Conservation (phyloP, 2,113 vertebrate genomes). For the Apistogramma diplotaenia region DNA sequence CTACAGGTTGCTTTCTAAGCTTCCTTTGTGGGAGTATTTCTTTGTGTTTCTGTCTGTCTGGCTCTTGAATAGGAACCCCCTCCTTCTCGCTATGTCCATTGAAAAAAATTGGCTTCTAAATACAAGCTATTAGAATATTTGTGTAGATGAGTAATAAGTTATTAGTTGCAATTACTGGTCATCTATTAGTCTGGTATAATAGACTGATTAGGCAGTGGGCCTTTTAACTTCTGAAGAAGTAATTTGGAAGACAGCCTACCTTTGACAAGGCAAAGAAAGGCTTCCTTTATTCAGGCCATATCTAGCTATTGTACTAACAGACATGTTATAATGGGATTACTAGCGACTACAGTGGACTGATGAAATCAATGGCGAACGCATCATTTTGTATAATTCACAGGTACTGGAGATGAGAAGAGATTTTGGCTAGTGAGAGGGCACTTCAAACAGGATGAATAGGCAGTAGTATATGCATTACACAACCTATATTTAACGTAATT, state of each 20-base stretch:
- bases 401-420: conserved; percentile 70
- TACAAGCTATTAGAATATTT: conserved; percentile 85
- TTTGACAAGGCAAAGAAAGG: conserved; percentile 79
- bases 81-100: conserved; percentile 70
- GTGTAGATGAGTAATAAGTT: conserved; percentile 83
- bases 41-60: conserved; percentile 76
- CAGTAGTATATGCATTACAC: conserved; percentile 41
- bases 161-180: conserved; percentile 87
- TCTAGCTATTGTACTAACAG: conserved; percentile 79
- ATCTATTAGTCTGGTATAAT: conserved; percentile 82
- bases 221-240: conserved; percentile 84
- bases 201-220: conserved; percentile 77
- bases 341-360: conserved; percentile 73
- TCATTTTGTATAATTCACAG: conserved; percentile 76
- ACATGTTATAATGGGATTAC: conserved; percentile 81
- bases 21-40: conserved; percentile 77
- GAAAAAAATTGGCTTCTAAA: conserved; percentile 81
- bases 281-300: conserved; percentile 76
- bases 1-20: conserved; percentile 83
- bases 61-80: conserved; percentile 72
- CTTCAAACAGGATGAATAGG: conserved; percentile 65
- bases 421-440: conserved; percentile 67
- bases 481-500: conserved; percentile 69
- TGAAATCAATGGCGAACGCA: conserved; percentile 71
- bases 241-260: conserved; percentile 78